These are phyloP conservation scores for Propithecus deckenii DNA, from an alignment of 2,797 vertebrate genomes.

Conservation along the genomic window DNA sequence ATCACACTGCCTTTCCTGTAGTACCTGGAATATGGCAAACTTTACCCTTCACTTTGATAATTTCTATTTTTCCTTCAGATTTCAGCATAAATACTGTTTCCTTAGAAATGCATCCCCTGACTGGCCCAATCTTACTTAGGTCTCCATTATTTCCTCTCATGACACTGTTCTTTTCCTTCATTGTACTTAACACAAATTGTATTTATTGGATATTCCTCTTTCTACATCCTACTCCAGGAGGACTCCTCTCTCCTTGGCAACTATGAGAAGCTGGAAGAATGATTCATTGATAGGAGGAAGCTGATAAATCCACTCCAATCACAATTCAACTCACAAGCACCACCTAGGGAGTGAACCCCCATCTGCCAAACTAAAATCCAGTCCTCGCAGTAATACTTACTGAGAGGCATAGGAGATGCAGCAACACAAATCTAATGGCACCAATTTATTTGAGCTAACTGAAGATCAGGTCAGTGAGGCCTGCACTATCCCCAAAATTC, in stretches of 20 bases:
- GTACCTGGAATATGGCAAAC: not conserved
- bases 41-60: not conserved
- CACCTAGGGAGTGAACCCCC: not conserved
- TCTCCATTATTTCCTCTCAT: not conserved
- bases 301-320: not conserved
- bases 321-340: not conserved
- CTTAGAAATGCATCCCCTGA: not conserved
- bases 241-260: not conserved
- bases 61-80: not conserved
- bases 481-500: not conserved
- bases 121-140: not conserved
- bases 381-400: not conserved
- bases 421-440: not conserved
- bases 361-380: not conserved
- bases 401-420: not conserved
- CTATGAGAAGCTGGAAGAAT: constrained; percentile 34
- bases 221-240: constrained; percentile 16
- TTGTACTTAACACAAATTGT: not conserved
- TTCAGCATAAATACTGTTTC: constrained; percentile 26
- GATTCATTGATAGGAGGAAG: not conserved
- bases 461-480: not conserved
- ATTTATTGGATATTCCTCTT: not conserved
- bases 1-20: not conserved
- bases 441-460: not conserved
- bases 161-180: not conserved